phyloP scores from a whole-genome alignment of 1,140 invertebrate genomes.

The Amyelois transitella region DNA sequence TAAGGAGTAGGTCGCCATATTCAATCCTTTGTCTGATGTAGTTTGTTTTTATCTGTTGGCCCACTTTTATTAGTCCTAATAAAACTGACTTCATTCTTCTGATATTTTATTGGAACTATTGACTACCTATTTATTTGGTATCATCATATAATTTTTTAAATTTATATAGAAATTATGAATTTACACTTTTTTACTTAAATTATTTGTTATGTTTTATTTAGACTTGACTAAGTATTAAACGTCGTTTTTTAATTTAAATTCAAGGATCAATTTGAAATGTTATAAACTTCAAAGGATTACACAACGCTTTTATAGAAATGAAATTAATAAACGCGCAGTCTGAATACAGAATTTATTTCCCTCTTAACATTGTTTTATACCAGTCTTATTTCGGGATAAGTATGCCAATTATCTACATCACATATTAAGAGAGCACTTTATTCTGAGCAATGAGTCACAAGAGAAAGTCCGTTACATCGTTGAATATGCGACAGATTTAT shows the following conservation, averaged over 20 bases:
- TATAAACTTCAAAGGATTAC: background rate
- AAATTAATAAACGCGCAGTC: background rate
- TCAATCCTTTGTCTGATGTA: background rate
- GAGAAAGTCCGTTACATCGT: constrained; percentile 71
- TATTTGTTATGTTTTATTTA: too few species aligned
- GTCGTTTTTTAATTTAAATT: background rate
- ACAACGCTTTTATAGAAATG: background rate
- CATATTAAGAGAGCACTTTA: constrained; percentile 68
- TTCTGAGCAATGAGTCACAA: constrained; percentile 64
- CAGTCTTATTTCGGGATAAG: constrained; percentile 57
- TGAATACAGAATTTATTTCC: background rate
- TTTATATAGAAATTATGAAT: too few species aligned
- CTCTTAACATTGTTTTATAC: constrained; percentile 17
- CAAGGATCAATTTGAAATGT: background rate
- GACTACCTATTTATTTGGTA: background rate
- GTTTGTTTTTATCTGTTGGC: background rate
- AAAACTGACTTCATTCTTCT: background rate
- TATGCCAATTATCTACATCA: constrained; percentile 67
- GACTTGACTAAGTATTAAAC: too few species aligned
- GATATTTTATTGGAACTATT: background rate
- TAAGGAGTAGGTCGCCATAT: background rate
- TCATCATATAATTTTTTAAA: too few species aligned
- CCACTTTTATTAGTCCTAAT: background rate
- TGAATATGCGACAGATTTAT: constrained; percentile 74
- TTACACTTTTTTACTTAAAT: too few species aligned